These are phyloP conservation scores for Heterotis niloticus DNA, from an alignment of 2,113 vertebrate species.

Conservation along the genomic window DNA sequence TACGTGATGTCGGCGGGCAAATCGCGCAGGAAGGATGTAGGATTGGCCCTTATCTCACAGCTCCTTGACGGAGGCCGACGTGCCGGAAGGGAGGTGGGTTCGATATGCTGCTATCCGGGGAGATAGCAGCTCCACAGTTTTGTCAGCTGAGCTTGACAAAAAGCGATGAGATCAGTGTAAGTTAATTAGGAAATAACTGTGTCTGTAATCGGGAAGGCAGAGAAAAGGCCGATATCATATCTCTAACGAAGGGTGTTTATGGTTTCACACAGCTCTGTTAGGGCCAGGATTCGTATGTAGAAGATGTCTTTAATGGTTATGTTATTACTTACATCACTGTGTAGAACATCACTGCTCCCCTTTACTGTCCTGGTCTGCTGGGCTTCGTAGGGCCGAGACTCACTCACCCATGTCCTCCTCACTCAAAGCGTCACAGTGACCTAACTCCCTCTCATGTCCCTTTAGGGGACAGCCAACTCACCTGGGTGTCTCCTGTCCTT, in stretches of 20 bases:
- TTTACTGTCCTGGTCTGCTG: not conserved
- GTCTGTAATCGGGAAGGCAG: conserved; percentile 41
- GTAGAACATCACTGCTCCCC: too few species aligned
- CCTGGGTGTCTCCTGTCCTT: not conserved
- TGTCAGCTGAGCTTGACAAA: conserved; percentile 52
- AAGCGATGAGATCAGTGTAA: conserved; percentile 59
- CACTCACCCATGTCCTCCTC: not conserved
- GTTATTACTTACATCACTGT: too few species aligned
- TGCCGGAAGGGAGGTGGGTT: conserved; percentile 42
- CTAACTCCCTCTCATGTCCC: not conserved
- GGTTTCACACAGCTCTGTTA: too few species aligned
- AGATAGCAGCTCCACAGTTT: conserved; percentile 53
- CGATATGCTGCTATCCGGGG: conserved; percentile 42
- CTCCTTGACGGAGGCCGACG: conserved; percentile 46
- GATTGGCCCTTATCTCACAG: conserved; percentile 24
- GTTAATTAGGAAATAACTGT: conserved; percentile 56
- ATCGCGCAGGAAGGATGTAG: conserved; percentile 44
- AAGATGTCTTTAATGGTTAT: too few species aligned
- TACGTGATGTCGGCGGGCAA: conserved; percentile 49
- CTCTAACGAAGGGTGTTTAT: too few species aligned
- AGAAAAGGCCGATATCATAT: not conserved
- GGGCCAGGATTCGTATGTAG: too few species aligned
- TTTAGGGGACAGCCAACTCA: conserved; percentile 1
- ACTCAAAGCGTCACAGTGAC: not conserved
- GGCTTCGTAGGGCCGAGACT: not conserved